These are phyloP conservation scores for Oncorhynchus tshawytscha DNA, from an alignment of 2,113 vertebrate genomes.

Conservation along the genomic window DNA sequence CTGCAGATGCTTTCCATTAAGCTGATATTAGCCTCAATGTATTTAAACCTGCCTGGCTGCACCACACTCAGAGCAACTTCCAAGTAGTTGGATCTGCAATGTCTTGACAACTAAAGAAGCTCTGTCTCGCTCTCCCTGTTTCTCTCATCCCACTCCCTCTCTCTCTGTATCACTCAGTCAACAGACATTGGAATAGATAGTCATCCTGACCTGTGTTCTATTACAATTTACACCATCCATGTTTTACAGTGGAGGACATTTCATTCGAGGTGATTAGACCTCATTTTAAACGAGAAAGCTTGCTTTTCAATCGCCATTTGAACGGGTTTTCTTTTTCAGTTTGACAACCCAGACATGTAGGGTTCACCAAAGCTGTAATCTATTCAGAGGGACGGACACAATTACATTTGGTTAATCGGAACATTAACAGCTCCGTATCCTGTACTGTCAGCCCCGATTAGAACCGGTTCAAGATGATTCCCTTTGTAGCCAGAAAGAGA, in stretches of 20 bases:
- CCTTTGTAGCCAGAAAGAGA: conserved; percentile 1
- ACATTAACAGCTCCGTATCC: conserved; percentile 41
- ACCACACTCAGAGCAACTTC: conserved; percentile 27
- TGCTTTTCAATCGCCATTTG: too few species aligned
- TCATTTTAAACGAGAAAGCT: too few species aligned
- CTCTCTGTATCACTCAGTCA: not conserved
- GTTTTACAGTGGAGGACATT: not conserved
- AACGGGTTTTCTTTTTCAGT: not conserved
- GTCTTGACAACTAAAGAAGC: too few species aligned
- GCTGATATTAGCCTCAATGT: conserved; percentile 63
- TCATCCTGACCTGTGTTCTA: not conserved
- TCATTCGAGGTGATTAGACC: too few species aligned
- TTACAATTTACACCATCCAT: not conserved
- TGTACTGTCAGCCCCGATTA: conserved; percentile 16
- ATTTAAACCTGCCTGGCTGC: conserved; percentile 48
- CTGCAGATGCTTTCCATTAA: conserved; percentile 67
- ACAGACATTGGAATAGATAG: not conserved
- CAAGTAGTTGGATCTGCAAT: not conserved
- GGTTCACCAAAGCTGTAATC: conserved; percentile 33
- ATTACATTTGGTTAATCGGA: conserved; percentile 36
- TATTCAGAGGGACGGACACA: conserved; percentile 44
- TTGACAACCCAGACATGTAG: conserved; percentile 24
- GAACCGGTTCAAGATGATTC: not conserved
- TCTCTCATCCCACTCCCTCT: not conserved
- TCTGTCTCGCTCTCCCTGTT: not conserved